A percentile compares a stretch with the other conserved stretches of the same genome.
These are phyloP conservation scores for Chrysemys picta DNA, from an alignment of 2,113 vertebrate genomes.

Conservation along the genomic window DNA sequence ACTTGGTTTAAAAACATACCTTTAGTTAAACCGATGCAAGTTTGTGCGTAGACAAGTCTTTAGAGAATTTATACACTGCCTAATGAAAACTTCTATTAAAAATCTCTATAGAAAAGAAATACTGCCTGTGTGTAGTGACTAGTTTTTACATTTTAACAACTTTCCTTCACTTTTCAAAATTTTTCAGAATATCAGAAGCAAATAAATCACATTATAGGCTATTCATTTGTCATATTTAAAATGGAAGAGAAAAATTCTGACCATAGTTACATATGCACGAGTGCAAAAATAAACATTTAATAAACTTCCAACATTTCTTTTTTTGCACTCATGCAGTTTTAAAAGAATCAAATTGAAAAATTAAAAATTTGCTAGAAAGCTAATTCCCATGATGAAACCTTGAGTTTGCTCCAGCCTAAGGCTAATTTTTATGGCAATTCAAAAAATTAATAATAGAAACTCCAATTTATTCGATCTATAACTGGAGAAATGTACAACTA, in stretches of 20 bases:
- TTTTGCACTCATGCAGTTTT: neutral
- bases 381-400: neutral
- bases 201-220: neutral
- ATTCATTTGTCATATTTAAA: neutral
- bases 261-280: neutral
- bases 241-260: conserved; percentile 1
- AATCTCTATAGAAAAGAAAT: neutral
- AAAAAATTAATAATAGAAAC: neutral
- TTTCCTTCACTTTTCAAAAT: neutral
- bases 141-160: neutral
- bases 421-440: neutral
- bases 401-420: neutral
- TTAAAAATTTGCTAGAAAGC: neutral
- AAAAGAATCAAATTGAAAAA: neutral
- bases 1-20: neutral
- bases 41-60: neutral
- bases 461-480: neutral
- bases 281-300: conserved; percentile 36
- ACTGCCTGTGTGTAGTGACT: neutral
- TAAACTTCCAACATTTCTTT: neutral
- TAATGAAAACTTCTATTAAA: neutral
- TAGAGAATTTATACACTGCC: neutral
- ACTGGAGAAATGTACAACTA: neutral
- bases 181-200: neutral
- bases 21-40: neutral